Evolutionary conservation across 1,140 invertebrate species (phyloP), one percentile per base, ranked within the genome.

Genomic region (Magallana ariakensis): DNA sequence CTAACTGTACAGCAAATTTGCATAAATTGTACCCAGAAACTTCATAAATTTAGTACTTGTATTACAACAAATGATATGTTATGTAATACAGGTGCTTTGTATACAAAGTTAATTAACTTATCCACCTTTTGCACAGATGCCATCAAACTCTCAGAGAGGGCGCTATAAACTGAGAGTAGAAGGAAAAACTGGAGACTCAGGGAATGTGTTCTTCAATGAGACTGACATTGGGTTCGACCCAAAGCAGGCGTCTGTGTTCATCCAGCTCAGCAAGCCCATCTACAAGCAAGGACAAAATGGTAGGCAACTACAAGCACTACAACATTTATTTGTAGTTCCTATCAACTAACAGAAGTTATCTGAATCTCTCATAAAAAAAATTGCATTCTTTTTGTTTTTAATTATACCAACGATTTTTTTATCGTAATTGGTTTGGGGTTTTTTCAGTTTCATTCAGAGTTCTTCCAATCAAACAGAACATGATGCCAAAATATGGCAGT

Each of bases 191-290:
- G 90, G 87, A 91, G 90, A 26, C 87, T 90, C 16, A 85, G 93
- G 93, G 16, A 91, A 91, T 84, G 91, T 94, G 7, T 95, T 94
- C 88, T 86, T 84, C 26, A 94, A 95, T 87, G 93, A 94, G 80
- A 94, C 93, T 13, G 86, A 91, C 10, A 91, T 95, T 58, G 89
- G 90, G 22, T 95, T 94, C 86, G 90, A 92, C 81, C 83, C 90
- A 22, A 94, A 95, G 88, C 92, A 94, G 46, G 91, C 93, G 0
- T 94, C 98, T 0, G 97, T 99, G 88, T 98, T 99, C 92, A 97
- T 99, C 89, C 98, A 99, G 94, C 96, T 98, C 86, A 98, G 99
- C 92, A 98, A 98, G 93, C 98, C 98, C 0, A 96, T 99, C 0
- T 99, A 99, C 92, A 98, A 97, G 96, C 98, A 99, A 94, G 97